phyloP scores from a whole-genome alignment of 1,140 invertebrate species.

The Macrobrachium rosenbergii region DNA sequence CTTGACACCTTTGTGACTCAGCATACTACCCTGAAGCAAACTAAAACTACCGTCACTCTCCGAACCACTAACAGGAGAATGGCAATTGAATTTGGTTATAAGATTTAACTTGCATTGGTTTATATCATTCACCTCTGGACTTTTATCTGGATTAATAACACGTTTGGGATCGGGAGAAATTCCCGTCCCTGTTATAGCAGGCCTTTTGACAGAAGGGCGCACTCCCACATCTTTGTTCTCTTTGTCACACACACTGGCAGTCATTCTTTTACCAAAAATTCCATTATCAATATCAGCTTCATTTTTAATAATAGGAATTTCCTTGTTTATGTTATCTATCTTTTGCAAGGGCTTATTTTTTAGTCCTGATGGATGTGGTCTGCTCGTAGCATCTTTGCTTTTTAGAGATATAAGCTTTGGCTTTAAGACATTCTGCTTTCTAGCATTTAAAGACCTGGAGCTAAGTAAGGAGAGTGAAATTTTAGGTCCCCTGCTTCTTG shows the following conservation, averaged over 20 bases:
- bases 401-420: not conserved
- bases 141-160: not conserved
- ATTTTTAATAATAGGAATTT: not conserved
- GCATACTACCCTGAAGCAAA: not conserved
- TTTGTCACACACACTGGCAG: not conserved
- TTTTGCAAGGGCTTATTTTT: not conserved
- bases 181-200: conserved; percentile 9
- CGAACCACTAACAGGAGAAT: not conserved
- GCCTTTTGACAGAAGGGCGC: not conserved
- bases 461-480: not conserved
- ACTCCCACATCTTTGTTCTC: not conserved
- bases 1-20: not conserved
- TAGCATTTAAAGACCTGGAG: not conserved
- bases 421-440: not conserved
- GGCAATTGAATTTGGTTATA: not conserved
- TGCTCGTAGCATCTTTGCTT: not conserved
- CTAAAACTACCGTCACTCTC: conserved; percentile 29
- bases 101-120: conserved; percentile 21
- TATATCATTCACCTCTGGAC: not conserved
- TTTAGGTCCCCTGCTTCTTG: not conserved
- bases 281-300: not conserved
- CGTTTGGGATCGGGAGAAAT: conserved; percentile 25
- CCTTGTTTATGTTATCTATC: not conserved
- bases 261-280: not conserved
- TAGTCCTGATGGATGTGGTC: not conserved